Percentiles rank a stretch among this genome's conserved stretches.
phyloP scores from a whole-genome alignment of 2,113 vertebrate genomes.

The Etheostoma spectabile region DNA sequence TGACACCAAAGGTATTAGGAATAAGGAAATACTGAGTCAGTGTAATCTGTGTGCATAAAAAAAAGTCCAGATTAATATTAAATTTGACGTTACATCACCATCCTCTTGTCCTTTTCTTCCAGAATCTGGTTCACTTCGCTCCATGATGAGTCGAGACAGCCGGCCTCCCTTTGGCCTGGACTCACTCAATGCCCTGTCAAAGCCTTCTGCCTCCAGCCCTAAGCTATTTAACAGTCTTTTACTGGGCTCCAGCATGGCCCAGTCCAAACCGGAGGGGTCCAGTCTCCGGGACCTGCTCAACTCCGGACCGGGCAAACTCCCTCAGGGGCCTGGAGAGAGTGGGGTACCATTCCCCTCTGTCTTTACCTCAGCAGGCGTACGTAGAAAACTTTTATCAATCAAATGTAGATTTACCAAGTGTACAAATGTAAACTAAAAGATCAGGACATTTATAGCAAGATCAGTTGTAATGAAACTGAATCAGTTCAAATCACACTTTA shows the following conservation, averaged over 20 bases:
- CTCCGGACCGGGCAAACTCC: constrained; percentile 94
- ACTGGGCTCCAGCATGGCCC: constrained; percentile 90
- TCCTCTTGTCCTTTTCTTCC: constrained; percentile 26
- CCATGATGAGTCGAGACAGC: constrained; percentile 93
- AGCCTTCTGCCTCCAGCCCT: constrained; percentile 90
- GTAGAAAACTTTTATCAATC: constrained; percentile 59
- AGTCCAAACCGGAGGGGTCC: constrained; percentile 95
- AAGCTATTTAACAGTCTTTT: constrained; percentile 97
- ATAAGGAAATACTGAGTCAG: background rate
- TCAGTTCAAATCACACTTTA: background rate
- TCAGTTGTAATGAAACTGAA: background rate
- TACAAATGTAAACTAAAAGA: background rate
- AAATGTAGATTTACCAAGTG: background rate
- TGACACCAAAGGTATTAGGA: constrained; percentile 92
- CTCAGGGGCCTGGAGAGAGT: constrained; percentile 90
- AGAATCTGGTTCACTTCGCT: constrained; percentile 93
- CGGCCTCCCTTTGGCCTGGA: constrained; percentile 94
- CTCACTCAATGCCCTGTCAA: constrained; percentile 92
- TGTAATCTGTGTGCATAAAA: background rate
- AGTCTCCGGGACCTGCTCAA: constrained; percentile 97
- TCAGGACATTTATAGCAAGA: background rate
- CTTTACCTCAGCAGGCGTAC: constrained; percentile 91
- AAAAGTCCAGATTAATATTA: background rate
- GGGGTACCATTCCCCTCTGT: constrained; percentile 96
- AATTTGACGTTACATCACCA: background rate